Conservation (phyloP, 2,113 vertebrate genomes). For the Mugil cephalus region DNA sequence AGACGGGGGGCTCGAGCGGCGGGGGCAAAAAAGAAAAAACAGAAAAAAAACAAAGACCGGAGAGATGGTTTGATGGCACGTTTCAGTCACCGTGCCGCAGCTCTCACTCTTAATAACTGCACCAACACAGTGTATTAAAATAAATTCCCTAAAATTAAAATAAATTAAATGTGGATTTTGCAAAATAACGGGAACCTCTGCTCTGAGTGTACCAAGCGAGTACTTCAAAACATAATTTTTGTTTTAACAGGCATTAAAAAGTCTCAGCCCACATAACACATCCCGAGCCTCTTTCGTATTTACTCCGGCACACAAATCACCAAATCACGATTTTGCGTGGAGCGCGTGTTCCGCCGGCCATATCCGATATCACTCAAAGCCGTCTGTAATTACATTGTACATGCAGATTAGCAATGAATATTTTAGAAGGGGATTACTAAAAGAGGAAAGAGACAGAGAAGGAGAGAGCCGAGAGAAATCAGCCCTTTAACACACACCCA, state of each 20-base stretch:
- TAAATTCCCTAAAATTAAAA: background rate
- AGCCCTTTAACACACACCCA: constrained; percentile 73
- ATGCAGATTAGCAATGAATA: constrained; percentile 85
- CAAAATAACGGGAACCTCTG: background rate
- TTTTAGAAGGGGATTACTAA: constrained; percentile 83
- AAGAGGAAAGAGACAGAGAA: constrained; percentile 74
- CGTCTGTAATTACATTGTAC: constrained; percentile 83
- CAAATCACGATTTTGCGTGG: constrained; percentile 71
- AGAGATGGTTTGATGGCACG: background rate
- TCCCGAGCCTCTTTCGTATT: constrained; percentile 44
- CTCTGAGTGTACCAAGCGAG: background rate
- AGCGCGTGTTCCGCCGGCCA: constrained; percentile 61
- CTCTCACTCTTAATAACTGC: too few species aligned
- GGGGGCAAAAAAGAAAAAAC: too few species aligned
- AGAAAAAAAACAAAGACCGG: constrained; percentile 15
- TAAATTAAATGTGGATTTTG: background rate
- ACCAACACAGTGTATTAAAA: background rate
- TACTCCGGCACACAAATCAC: constrained; percentile 61
- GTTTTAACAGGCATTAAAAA: constrained; percentile 13
- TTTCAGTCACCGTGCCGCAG: constrained; percentile 6
- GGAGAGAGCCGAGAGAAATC: constrained; percentile 64
- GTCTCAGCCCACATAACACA: constrained; percentile 24
- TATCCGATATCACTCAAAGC: constrained; percentile 79
- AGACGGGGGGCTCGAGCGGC: background rate
- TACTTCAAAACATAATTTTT: background rate